Conservation (phyloP, 2,888 invertebrate genomes). For the Orchesella flavescens region DNA sequence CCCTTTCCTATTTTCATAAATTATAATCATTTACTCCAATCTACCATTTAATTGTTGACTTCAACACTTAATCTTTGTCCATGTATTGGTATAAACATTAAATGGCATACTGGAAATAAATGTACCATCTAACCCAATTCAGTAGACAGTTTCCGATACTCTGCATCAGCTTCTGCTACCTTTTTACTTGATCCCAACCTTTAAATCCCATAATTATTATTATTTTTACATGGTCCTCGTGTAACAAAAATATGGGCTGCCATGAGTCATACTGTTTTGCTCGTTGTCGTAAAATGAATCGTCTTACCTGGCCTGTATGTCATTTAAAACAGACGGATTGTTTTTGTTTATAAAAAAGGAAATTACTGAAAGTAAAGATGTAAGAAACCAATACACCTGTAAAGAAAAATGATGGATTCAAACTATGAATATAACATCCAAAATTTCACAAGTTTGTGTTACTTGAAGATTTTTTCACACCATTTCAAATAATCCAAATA, state of each 20-base stretch:
- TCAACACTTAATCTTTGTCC: too few relatives aligned
- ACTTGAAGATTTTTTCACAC: background rate
- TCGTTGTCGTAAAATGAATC: too few relatives aligned
- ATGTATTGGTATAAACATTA: too few relatives aligned
- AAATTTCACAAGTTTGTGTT: too few relatives aligned
- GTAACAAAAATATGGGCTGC: too few relatives aligned
- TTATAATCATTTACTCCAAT: too few relatives aligned
- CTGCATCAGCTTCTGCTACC: conserved; percentile 24
- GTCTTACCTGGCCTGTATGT: conserved; percentile 37
- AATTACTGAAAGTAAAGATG: background rate
- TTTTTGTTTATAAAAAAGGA: background rate
- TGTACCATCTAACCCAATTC: conserved; percentile 33
- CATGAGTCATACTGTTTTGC: too few relatives aligned
- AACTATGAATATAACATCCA: background rate
- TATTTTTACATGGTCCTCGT: too few relatives aligned
- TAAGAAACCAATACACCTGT: conserved; percentile 34
- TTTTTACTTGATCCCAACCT: conserved; percentile 27
- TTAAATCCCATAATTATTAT: too few relatives aligned
- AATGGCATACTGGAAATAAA: background rate
- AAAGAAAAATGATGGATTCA: background rate
- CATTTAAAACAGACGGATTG: conserved; percentile 8
- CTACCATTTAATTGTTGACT: too few relatives aligned
- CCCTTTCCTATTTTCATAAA: too few relatives aligned
- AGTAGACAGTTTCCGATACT: conserved; percentile 16
- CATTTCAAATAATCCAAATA: conserved; percentile 22